Base-by-base conservation (phyloP, 1,140 invertebrate species). In the Macrostomum lignano region DNA sequence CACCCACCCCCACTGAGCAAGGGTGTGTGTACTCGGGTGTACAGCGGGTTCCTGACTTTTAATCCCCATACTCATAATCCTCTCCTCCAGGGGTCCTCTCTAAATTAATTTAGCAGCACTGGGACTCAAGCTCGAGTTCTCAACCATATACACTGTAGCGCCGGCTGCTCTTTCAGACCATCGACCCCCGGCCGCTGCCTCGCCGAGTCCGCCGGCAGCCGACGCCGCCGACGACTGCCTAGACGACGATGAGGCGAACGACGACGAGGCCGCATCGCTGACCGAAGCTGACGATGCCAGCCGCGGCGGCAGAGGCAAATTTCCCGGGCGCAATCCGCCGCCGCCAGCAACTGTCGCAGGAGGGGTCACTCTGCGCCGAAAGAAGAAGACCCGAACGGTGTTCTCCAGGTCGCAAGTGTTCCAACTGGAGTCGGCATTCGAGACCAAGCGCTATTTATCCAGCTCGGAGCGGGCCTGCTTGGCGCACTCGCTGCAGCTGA, bases 381-480 rank as follows among this genome's bases (percentile, higher is more conserved):
- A 33, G 19, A 36, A 36, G 23, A 36, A 36, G 21, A 36, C 23
- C 7, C 23, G 34, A 14, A 36, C 23, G 7, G 23, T 36, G 4
- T 36, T 36, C 23, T 36, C 34, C 3, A 35, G 25, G 23, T 21
- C n/a, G 28, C 73, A 82, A 59, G 74, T 67, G 0, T 73, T 75
- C 51, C 76, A 86, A 47, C 49, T 93, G 38, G 84, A 94, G 50
- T 67, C 75, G 7, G 65, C 79, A 21, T 94, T 93, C 56, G 71
- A 73, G 41, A 70, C 76, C 31, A 82, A 94, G 48, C 67, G 75
- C 33, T 94, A 94, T 58, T 60, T 94, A 2, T 86, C 79, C 2
- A 81, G 81, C 0, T 77, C 82, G 0, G 84, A 94, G 55, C 60
- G 84, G 25, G 76, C 84, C 35, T 71, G 86, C 43, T 61, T 93